A percentile compares a stretch with the other conserved stretches of the same genome.
Conservation (phyloP, 2,113 vertebrate genomes). For the Leuciscus idus region DNA sequence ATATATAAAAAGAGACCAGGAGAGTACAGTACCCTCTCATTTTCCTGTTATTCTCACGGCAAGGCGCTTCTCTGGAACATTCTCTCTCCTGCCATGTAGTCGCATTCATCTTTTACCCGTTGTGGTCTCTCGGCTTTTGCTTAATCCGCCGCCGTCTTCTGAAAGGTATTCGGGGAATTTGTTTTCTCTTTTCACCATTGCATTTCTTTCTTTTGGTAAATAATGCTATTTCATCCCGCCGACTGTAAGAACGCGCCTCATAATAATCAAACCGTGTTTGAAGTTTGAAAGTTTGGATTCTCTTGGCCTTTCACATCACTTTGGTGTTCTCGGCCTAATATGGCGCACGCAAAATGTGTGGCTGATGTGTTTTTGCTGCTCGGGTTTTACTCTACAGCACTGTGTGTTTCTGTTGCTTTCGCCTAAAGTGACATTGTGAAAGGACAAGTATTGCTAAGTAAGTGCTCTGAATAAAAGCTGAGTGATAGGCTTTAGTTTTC, state of each 20-base stretch:
- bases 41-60: constrained; percentile 46
- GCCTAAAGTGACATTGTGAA: constrained; percentile 48
- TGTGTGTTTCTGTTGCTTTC: not conserved
- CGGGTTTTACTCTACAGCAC: not conserved
- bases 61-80: constrained; percentile 51
- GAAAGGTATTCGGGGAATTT: constrained; percentile 43
- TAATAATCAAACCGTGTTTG: constrained; percentile 66
- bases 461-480: constrained; percentile 56
- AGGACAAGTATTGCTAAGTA: constrained; percentile 43
- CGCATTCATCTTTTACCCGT: constrained; percentile 58
- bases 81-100: constrained; percentile 64
- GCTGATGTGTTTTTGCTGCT: not conserved
- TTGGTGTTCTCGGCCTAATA: constrained; percentile 4
- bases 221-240: constrained; percentile 73
- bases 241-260: constrained; percentile 65
- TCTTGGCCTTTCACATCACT: constrained; percentile 44
- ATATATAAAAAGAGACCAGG: constrained; percentile 53
- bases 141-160: constrained; percentile 3
- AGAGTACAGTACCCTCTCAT: constrained; percentile 53
- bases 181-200: constrained; percentile 44
- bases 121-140: constrained; percentile 42
- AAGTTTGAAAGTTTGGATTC: constrained; percentile 64
- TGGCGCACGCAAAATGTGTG: not conserved
- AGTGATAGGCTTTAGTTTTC: constrained; percentile 66
- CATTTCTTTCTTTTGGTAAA: constrained; percentile 68